Conservation (phyloP, 2,797 vertebrate species). For the Microctenopoma stevenorrisi region DNA sequence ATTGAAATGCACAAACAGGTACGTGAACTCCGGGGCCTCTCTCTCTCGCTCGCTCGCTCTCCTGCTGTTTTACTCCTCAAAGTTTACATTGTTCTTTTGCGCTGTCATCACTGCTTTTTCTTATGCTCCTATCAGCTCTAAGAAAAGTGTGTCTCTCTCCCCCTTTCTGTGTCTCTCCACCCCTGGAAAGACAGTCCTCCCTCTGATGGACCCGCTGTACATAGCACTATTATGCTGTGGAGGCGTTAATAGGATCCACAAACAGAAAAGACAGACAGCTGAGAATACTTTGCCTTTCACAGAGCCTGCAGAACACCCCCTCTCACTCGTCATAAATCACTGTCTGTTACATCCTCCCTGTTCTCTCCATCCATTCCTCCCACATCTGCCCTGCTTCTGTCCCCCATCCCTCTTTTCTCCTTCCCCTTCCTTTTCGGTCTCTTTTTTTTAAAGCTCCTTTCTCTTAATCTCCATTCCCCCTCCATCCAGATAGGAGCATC, state of each 20-base stretch:
- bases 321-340: conserved; percentile 63
- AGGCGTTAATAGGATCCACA: conserved; percentile 70
- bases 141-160: conserved; percentile 1
- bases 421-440: conserved; percentile 29
- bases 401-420: conserved; percentile 14
- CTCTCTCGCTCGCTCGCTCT: neutral
- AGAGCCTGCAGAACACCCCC: conserved; percentile 27
- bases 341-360: conserved; percentile 44
- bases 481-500: conserved; percentile 20
- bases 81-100: conserved; percentile 25
- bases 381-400: conserved; percentile 15
- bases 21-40: conserved; percentile 43
- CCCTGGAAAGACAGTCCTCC: conserved; percentile 22
- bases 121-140: conserved; percentile 15
- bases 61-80: neutral
- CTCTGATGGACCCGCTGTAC: conserved; percentile 33
- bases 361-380: conserved; percentile 22
- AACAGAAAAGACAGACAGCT: conserved; percentile 60
- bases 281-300: conserved; percentile 55
- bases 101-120: conserved; percentile 1
- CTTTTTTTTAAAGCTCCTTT: conserved; percentile 37
- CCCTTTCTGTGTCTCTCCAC: neutral
- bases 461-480: conserved; percentile 56
- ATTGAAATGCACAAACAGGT: conserved; percentile 89
- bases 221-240: conserved; percentile 35